Base-by-base conservation (phyloP, 1,140 invertebrate species). In the Dolichoris vasculosae region DNA sequence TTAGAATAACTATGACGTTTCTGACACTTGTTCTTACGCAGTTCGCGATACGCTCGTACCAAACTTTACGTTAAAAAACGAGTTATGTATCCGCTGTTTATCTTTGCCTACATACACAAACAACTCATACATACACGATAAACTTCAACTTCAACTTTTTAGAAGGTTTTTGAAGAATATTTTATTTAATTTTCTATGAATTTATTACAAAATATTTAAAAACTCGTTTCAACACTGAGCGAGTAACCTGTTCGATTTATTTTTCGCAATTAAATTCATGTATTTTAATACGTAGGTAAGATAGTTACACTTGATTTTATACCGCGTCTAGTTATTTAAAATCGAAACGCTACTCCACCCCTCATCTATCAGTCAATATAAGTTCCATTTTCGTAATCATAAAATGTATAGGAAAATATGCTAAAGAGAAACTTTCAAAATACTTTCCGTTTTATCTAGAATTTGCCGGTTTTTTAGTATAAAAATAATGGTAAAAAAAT, bases 191-290 rank as follows among this genome's bases (percentile, higher is more conserved):
- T 69, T 38, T 20, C 67, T 6, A 69, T 38, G 35, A 69, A 69
- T 40, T 69, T 17, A 38, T 69, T 20, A 40, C 67, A 69, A 69
- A 69, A 69, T 38, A 69, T 40, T 38, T 69, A 40, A 69, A 69
- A 20, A 1, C 17, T 38, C 15, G 35, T 69, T 69, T 38, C 67
- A 38, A 69, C 67, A 69, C 17, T 7, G 32, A 15, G 40, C 9
- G 8, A 69, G 35, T 40, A 69, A 40, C 67, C 67, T 20, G 67
- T 69, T n/a, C 26, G n/a, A n/a, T 43, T n/a, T 73, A 7, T 7
- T 30, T 73, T 73, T 73, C n/a, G 38, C 26, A 73, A 73, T 73
- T 73, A 73, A 73, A 43, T 43, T 73, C 20, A 73, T 20, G 69
- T n/a, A 73, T 73, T 73, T 73, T 73, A 43, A 40, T 7, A 43